phyloP scores from a whole-genome alignment of 2,797 vertebrate species.

The Falco naumanni region DNA sequence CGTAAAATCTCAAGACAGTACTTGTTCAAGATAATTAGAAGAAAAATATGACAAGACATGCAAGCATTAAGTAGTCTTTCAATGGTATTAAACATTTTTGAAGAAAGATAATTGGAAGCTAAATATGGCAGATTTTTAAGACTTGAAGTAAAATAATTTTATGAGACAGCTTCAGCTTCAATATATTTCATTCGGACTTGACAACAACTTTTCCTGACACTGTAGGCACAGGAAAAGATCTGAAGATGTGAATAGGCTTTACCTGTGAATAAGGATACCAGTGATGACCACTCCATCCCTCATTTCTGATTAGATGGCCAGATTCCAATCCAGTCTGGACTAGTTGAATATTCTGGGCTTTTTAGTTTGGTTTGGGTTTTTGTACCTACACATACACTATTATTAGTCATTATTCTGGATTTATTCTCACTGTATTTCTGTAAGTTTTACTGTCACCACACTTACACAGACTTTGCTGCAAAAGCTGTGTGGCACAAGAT shows the following conservation, averaged over 20 bases:
- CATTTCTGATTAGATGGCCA: background rate
- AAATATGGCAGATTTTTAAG: background rate
- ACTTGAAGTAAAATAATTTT: background rate
- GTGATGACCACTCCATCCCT: background rate
- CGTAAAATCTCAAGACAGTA: slow-evolving; percentile 13
- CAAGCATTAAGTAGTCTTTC: slow-evolving; percentile 13
- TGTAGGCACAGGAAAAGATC: background rate
- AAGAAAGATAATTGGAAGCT: slow-evolving; percentile 19
- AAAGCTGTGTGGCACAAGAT: background rate
- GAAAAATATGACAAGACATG: slow-evolving; percentile 39
- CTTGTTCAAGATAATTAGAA: slow-evolving; percentile 37
- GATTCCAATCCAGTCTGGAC: background rate
- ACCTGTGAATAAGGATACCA: background rate
- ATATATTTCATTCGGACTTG: background rate
- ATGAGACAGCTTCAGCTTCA: background rate
- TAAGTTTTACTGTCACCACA: background rate
- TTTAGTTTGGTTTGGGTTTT: background rate
- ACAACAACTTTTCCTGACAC: background rate
- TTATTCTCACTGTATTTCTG: background rate
- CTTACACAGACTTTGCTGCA: background rate
- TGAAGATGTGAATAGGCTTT: background rate
- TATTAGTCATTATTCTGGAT: background rate
- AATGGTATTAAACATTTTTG: background rate
- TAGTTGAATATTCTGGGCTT: background rate
- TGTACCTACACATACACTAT: background rate